Base-by-base conservation (phyloP, 2,113 vertebrate genomes). In the Mastomys natalensis region DNA sequence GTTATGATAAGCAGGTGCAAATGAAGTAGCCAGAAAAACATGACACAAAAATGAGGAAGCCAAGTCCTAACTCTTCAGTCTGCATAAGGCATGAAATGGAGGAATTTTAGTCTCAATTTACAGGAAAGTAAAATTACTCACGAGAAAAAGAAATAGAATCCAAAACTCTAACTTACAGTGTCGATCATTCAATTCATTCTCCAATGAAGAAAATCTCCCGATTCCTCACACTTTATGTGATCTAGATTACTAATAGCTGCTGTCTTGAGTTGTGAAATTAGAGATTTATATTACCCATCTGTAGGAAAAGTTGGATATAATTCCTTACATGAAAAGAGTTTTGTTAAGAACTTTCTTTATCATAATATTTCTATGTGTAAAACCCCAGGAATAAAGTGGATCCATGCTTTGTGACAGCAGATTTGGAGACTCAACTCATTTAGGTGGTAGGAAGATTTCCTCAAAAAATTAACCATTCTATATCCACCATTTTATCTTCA, bases 141-240 rank as follows among this genome's bases (percentile, higher is more conserved):
- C 77, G 60, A 40, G 72, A 89, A 89, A 93, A 82, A 82, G 37
- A 9, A 22, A 7, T 55, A 89, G 62, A 81, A 93, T 68, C 31
- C 55, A n/a, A 95, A 96, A 93, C 70, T 96, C 81, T 78, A 94
- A 89, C 76, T 93, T 81, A 82, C 31, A 87, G 37, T 45, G 4
- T 93, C 89, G 91, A 93, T 95, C 66, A 95, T 78, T 81, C 64
- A 87, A 40, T 82, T 77, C 24, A 74, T 60, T 64, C 16, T 85
- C 55, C 73, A 78, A 74, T 91, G 78, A 87, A 86, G 26, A 72
- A 90, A 94, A 9, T 55, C n/a, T 94, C 80, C 74, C 43, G 37
- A 26, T 92, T 96, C 26, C 1, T 1, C 68, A 37, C 10, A 82
- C n/a, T 43, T 82, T 82, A 81, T 93, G 77, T 51, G 45, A 37